These are phyloP conservation scores for Olivierus martensii DNA, from an alignment of 1,140 invertebrate species.

Conservation along the genomic window DNA sequence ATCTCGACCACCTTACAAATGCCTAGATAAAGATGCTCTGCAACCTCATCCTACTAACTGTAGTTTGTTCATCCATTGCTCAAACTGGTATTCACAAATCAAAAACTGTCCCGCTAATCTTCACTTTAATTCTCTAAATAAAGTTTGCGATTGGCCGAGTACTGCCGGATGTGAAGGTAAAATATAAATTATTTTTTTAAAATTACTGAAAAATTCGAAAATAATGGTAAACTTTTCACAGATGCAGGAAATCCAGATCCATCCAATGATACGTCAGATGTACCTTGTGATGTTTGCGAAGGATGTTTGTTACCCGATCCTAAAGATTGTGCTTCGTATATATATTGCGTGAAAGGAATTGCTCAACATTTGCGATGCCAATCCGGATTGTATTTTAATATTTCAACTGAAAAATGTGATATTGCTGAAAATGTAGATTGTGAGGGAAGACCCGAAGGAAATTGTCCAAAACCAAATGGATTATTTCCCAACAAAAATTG, in stretches of 20 bases:
- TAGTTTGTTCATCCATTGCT: conserved; percentile 26
- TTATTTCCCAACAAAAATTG: background rate
- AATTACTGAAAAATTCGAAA: background rate
- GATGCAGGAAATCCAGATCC: no score
- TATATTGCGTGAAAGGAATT: background rate
- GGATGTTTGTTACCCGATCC: background rate
- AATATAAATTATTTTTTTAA: conserved; percentile 1
- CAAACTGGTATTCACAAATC: conserved; percentile 27
- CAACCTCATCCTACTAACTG: conserved; percentile 22
- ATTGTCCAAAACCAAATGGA: background rate
- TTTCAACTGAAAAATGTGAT: conserved; percentile 7
- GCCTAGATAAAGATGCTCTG: no score
- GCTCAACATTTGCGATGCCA: background rate
- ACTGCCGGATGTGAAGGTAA: conserved; percentile 11
- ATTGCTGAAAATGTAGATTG: conserved; percentile 4
- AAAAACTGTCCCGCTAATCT: conserved; percentile 36
- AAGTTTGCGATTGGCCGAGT: conserved; percentile 38
- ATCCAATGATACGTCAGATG: no score
- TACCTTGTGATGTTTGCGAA: background rate
- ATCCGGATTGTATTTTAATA: background rate
- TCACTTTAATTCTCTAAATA: conserved; percentile 36
- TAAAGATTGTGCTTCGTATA: conserved; percentile 1
- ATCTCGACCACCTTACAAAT: background rate
- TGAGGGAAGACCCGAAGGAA: background rate
- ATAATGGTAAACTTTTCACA: no score